Base-by-base conservation (phyloP, 2,797 vertebrate genomes). In the Poeciliopsis infans region DNA sequence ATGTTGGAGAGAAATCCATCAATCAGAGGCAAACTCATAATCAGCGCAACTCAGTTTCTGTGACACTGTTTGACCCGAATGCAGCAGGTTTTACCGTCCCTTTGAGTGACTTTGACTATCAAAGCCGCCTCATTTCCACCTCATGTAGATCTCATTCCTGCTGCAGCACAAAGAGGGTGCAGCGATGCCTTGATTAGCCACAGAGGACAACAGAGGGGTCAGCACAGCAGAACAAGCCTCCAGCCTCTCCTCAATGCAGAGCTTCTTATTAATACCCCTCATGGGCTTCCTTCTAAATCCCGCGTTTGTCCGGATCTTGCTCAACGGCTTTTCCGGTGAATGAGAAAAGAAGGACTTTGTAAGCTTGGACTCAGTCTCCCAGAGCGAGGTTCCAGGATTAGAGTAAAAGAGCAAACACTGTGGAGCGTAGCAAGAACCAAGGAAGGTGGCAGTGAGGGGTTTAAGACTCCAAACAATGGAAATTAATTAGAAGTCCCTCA, bases 201-300 rank as follows among this genome's bases (percentile, higher is more conserved):
- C 92, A 89, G 82, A 91, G 88, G 89, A 93, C 92, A 87, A 88
- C 88, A 90, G 89, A 93, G 86, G 86, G 93, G 91, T 91, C 93
- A 94, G 71, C 91, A 89, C 92, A 92, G 86, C 89, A 88, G 92
- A 94, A 94, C 93, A 92, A 85, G 78, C 87, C 81, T 91, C 74
- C 84, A 72, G 79, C 82, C 82, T 79, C 74, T 81, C 83, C 84
- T 84, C 88, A 81, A 85, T 86, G 84, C 89, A 91, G 71, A 68
- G 53, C 55, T 43, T 82, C 89, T 86, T 86, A 84, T 91, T 93
- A 91, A 91, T 70, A 81, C 78, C 82, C 79, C 84, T 93, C 90
- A 88, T 84, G 83, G 88, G 79, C 83, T 87, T 83, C 86, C 88
- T 45, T 77, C 82, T 85, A 93, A 93, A 95, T 94, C 94, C 91